A percentile compares a stretch with the other conserved stretches of the same genome.
phyloP scores from a whole-genome alignment of 2,113 vertebrate species.

The Microtus montanus region DNA sequence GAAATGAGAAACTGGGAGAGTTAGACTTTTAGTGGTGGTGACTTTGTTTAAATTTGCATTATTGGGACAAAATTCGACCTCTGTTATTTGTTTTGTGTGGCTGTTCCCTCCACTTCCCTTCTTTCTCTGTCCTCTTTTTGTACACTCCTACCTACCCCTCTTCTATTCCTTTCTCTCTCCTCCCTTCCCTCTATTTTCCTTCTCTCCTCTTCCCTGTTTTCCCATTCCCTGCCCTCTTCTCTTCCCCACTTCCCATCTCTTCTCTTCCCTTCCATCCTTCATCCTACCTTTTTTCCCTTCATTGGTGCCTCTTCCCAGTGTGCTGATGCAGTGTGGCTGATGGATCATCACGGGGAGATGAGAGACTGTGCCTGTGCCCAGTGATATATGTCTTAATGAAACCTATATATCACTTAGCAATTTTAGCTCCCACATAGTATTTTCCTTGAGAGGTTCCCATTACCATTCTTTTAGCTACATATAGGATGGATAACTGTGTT shows the following conservation, averaged over 20 bases:
- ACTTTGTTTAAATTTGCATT: background rate
- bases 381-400: background rate
- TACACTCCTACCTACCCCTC: background rate
- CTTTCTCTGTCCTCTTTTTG: background rate
- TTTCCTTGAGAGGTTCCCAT: background rate
- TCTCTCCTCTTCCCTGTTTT: background rate
- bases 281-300: background rate
- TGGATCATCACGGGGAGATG: background rate
- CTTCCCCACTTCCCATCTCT: background rate
- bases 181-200: background rate
- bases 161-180: background rate
- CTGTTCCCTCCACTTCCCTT: background rate
- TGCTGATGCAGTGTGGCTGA: background rate
- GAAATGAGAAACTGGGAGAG: background rate
- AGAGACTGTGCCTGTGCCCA: background rate
- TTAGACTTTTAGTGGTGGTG: background rate
- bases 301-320: background rate
- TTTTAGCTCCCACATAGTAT: background rate
- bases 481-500: background rate
- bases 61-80: background rate
- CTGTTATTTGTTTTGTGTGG: conserved; percentile 9
- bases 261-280: background rate
- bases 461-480: conserved; percentile 8
- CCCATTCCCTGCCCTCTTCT: background rate
- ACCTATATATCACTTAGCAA: background rate